Evolutionary conservation across 2,113 vertebrate species (phyloP).

Genomic region (Daboia siamensis): DNA sequence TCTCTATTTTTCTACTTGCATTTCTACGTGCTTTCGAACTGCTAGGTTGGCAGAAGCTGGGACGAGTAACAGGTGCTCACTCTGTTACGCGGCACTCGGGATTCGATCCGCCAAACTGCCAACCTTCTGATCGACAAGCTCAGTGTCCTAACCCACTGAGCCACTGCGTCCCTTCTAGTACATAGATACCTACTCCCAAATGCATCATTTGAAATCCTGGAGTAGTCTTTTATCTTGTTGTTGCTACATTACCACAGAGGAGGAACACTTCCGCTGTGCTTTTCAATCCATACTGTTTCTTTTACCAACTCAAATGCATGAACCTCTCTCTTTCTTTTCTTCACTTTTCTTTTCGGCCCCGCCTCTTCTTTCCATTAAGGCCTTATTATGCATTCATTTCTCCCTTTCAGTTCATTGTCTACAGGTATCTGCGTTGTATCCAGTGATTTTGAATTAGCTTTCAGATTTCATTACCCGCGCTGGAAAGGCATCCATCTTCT

Average conservation of each 20-base stretch:
- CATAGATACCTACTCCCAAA: neutral
- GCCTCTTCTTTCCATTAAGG: slow-evolving; percentile 49
- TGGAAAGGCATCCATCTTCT: slow-evolving; percentile 59
- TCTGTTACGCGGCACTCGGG: too few relatives aligned
- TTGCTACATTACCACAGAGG: neutral
- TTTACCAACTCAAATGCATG: slow-evolving; percentile 30
- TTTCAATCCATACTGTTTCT: neutral
- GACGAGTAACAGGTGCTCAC: too few relatives aligned
- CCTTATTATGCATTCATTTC: slow-evolving; percentile 58
- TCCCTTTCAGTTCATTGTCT: slow-evolving; percentile 41
- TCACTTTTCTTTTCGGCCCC: slow-evolving; percentile 36
- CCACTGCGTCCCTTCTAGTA: too few relatives aligned
- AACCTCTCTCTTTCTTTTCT: slow-evolving; percentile 37
- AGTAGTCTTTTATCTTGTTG: neutral
- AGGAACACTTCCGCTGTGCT: neutral
- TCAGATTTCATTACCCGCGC: slow-evolving; percentile 68
- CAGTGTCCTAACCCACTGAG: too few relatives aligned
- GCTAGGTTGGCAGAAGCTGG: too few relatives aligned
- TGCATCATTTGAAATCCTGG: neutral
- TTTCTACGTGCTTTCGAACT: too few relatives aligned
- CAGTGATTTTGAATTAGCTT: slow-evolving; percentile 51
- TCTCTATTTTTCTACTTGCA: too few relatives aligned
- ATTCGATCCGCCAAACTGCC: too few relatives aligned
- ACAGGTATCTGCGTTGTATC: slow-evolving; percentile 38
- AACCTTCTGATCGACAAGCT: too few relatives aligned